Base-by-base conservation (phyloP, 2,888 invertebrate genomes). In the Muschampia staudingeri region DNA sequence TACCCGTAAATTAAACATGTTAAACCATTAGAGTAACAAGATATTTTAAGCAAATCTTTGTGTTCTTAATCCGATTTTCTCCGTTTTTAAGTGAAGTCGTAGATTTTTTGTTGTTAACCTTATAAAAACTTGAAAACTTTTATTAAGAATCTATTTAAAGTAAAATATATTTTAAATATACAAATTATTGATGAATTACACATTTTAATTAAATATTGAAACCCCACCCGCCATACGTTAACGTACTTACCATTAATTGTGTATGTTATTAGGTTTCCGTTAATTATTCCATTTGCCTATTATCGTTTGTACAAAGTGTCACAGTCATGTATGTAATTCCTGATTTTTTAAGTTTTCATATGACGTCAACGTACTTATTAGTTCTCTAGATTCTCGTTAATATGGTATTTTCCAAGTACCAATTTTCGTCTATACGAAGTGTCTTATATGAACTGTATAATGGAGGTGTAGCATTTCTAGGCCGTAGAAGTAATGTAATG, bases 21-120 rank as follows among this genome's bases (percentile, higher is more conserved):
- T 94, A 94, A 95, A 94, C 94, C 94, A 94, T 96, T 95, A 95
- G 93, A 88, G 93, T 94, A 95, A 94, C 94, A 93, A 93, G 94
- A 95, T 95, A 95, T 94, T 94, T 94, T 94, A 92, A 94, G 93
- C 92, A 92, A 92, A 91, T 94, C 91, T 89, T 87, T 85, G 85
- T 82, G 77, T 83, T 86, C 82, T 85, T 86, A 88, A 88, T 87
- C 88, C 84, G 69, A 25, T 84, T 86, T 82, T 85, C 86, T 87
- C 85, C 85, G 85, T 88, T 89, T 87, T 85, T 84, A 83, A 82
- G 86, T 9, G 12, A 0, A 11, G 8, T 34, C 65, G 8, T 67
- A 67, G 65, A 34, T 34, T 67, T 14, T 61, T 61, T 25, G 34
- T 7, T 19, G 19, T 16, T 19, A 7, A 19, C 19, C 16, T 56